A percentile compares a stretch with the other conserved stretches of the same genome.
These are phyloP conservation scores for Cheirogaleus major DNA, from an alignment of 2,797 vertebrate genomes.

Conservation along the genomic window DNA sequence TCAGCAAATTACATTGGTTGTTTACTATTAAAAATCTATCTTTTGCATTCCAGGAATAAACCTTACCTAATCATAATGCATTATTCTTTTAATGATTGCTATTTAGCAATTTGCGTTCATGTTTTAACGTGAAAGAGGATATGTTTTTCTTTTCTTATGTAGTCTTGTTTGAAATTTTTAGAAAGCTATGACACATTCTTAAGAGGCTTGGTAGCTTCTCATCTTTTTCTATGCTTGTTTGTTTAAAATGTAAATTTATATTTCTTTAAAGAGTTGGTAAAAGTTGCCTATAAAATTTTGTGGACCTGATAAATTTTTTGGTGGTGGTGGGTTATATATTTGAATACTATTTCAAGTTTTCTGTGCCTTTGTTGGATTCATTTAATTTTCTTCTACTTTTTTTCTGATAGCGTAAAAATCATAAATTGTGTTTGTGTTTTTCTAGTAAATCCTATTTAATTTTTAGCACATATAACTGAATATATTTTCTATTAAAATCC, in stretches of 20 bases:
- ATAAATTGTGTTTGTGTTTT: neutral
- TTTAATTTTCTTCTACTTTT: conserved; percentile 32
- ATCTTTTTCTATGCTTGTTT: neutral
- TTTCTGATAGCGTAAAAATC: neutral
- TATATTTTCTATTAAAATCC: neutral
- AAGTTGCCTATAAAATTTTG: neutral
- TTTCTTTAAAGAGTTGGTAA: neutral
- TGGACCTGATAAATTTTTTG: neutral
- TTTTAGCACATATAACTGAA: neutral
- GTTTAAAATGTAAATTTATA: conserved; percentile 15
- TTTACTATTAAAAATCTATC: neutral
- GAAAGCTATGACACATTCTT: neutral
- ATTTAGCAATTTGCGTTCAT: neutral
- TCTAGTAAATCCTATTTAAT: neutral
- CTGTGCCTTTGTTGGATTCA: neutral
- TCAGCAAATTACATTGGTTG: neutral
- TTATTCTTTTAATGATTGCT: conserved; percentile 3
- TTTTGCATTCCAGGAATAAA: conserved; percentile 1
- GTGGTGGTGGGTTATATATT: neutral
- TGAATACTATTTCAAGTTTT: neutral
- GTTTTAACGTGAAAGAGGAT: neutral
- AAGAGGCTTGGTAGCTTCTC: neutral
- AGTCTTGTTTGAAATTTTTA: neutral
- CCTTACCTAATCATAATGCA: neutral
- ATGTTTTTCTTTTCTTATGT: neutral